Percentiles rank a stretch among this genome's conserved stretches.
phyloP scores from a whole-genome alignment of 2,888 invertebrate species.

The Amphipoea lucens region DNA sequence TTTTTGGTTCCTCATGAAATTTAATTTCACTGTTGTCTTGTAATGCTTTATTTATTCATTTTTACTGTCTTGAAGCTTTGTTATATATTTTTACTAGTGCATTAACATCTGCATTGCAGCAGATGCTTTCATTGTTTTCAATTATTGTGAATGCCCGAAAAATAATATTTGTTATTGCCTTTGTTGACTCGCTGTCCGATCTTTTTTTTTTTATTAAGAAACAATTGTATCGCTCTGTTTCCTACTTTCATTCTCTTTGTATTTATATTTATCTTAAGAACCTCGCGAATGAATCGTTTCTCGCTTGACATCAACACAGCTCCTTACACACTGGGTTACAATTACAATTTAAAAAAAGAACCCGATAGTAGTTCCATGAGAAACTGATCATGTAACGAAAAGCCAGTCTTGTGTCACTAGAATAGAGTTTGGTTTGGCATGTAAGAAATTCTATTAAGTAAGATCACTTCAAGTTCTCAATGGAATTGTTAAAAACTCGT shows the following conservation, averaged over 20 bases:
- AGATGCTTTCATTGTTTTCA: slow-evolving; percentile 12
- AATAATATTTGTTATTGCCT: background rate
- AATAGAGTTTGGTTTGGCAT: slow-evolving; percentile 34
- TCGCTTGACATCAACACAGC: slow-evolving; percentile 44
- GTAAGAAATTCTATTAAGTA: slow-evolving; percentile 36
- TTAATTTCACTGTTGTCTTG: background rate
- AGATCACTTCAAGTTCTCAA: slow-evolving; percentile 46
- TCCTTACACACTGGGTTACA: slow-evolving; percentile 60
- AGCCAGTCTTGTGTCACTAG: slow-evolving; percentile 4
- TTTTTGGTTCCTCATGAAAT: background rate
- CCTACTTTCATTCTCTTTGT: slow-evolving; percentile 1
- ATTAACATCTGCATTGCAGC: background rate
- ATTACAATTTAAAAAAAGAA: slow-evolving; percentile 50
- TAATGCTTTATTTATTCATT: background rate
- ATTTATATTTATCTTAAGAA: background rate
- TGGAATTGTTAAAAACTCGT: slow-evolving; percentile 59
- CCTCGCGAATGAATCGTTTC: slow-evolving; percentile 16
- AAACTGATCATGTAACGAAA: slow-evolving; percentile 31
- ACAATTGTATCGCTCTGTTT: background rate
- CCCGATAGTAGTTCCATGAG: slow-evolving; percentile 48
- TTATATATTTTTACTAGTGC: background rate
- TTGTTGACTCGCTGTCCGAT: background rate
- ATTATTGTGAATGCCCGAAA: background rate
- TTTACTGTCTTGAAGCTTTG: background rate
- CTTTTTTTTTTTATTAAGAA: background rate